These are phyloP conservation scores for Pteruthius melanotis DNA, from an alignment of 2,113 vertebrate genomes.

Conservation along the genomic window DNA sequence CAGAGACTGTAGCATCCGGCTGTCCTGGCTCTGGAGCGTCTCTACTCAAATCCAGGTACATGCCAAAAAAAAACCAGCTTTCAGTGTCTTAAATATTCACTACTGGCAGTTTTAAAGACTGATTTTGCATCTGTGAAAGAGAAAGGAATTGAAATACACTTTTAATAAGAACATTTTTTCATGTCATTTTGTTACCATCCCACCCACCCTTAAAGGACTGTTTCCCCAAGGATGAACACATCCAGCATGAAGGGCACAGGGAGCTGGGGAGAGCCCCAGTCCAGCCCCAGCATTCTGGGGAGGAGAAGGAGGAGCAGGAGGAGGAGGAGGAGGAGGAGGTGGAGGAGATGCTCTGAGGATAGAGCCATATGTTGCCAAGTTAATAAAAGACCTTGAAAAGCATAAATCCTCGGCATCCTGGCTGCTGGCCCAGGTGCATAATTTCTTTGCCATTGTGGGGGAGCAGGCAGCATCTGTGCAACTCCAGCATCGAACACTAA, in stretches of 20 bases:
- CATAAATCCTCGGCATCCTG: conserved; percentile 42
- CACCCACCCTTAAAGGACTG: neutral
- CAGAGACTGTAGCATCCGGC: rapidly evolving
- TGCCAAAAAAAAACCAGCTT: neutral
- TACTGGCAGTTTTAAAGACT: neutral
- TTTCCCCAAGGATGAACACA: neutral
- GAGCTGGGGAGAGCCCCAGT: neutral
- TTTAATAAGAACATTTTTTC: neutral
- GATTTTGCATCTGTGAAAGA: neutral
- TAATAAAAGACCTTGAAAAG: conserved; percentile 57
- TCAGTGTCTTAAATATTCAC: neutral
- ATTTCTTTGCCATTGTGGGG: neutral
- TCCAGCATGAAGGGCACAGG: neutral
- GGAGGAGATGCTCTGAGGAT: conserved; percentile 3
- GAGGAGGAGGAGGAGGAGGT: neutral
- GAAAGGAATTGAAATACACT: neutral
- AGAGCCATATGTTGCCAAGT: conserved; percentile 61
- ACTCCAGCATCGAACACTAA: neutral
- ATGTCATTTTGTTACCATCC: rapidly evolving
- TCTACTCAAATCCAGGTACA: neutral
- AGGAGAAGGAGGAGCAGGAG: neutral
- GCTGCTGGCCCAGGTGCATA: conserved; percentile 52
- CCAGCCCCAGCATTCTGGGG: neutral
- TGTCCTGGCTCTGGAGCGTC: neutral
- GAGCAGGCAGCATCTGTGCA: conserved; percentile 31